phyloP scores from a whole-genome alignment of 1,140 invertebrate genomes.

The Drosophila navojoa region DNA sequence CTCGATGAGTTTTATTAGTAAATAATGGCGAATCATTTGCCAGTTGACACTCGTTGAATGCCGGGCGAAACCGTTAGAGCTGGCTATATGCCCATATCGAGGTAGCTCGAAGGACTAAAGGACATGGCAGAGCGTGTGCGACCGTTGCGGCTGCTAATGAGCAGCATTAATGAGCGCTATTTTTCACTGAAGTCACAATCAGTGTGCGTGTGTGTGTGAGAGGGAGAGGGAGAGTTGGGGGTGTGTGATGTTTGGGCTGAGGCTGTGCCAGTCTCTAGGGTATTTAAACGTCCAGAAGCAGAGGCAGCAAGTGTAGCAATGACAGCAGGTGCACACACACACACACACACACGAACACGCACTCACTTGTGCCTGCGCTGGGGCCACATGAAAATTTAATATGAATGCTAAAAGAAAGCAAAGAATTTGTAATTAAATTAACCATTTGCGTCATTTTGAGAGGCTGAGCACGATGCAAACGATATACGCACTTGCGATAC shows the following conservation, averaged over 20 bases:
- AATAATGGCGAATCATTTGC: slow-evolving; percentile 83
- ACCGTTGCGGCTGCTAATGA: slow-evolving; percentile 73
- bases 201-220: slow-evolving; percentile 31
- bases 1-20: slow-evolving; percentile 83
- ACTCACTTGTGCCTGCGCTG: neutral
- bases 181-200: slow-evolving; percentile 79
- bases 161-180: slow-evolving; percentile 80
- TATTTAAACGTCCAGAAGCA: slow-evolving; percentile 63
- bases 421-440: slow-evolving; percentile 82
- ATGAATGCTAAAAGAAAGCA: slow-evolving; percentile 64
- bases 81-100: neutral
- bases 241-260: neutral
- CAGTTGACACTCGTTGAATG: slow-evolving; percentile 79
- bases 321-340: slow-evolving; percentile 63
- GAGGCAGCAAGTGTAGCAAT: slow-evolving; percentile 40
- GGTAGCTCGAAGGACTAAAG: slow-evolving; percentile 5
- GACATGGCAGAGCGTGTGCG: slow-evolving; percentile 4
- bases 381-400: slow-evolving; percentile 69
- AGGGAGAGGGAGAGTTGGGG: neutral
- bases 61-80: neutral
- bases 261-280: slow-evolving; percentile 56
- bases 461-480: neutral
- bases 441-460: slow-evolving; percentile 53
- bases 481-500: too few relatives aligned
- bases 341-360: slow-evolving; percentile 19